Base-by-base conservation (phyloP, 2,888 invertebrate species). In the Julus scandinavius region DNA sequence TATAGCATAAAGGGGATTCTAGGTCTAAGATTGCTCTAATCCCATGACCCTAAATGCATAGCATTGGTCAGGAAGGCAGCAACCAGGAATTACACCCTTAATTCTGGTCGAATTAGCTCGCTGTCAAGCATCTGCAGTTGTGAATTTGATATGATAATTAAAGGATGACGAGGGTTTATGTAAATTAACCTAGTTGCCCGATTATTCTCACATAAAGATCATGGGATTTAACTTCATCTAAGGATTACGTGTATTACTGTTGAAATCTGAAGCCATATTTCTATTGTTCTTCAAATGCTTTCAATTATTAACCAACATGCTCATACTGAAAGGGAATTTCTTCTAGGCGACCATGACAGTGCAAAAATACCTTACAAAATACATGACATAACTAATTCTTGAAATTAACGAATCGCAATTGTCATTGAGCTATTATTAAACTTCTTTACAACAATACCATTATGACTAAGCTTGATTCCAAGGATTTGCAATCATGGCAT, bases 251-350 rank as follows among this genome's bases (percentile, higher is more conserved):
- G 7, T 45, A 45, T 5, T 45, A 45, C 20, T 1, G 6, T 20
- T 72, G 20, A 20, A 38, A 15, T 38, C 80, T 40, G 29, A 9
- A 72, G 13, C 38, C 38, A 38, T 15, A 38, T 80, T 80, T 80
- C 80, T 15, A 80, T 80, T 80, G 80, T 80, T 80, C 72, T 9
- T 72, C 80, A 7, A 72, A 72, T 72, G 20, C 63, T 72, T 20
- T 72, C 20, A 72, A 4, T 72, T 29, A 7, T 72, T 7, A 20
- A 9, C 20, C 3, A 4, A 72, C 17, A n/a, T 17, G 6, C 2
- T 72, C 20, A 20, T 7, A 20, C 9, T 72, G 7, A 54, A 54
- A 7, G 5, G 54, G 20, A 72, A 20, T 20, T 20, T 29, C 15
- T 80, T 38, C 54, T 54, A 15, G 3, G 2, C 80, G 15, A 80